Percentiles rank a stretch among this genome's conserved stretches.
phyloP scores from a whole-genome alignment of 2,797 vertebrate species.

The Ciconia nigra region DNA sequence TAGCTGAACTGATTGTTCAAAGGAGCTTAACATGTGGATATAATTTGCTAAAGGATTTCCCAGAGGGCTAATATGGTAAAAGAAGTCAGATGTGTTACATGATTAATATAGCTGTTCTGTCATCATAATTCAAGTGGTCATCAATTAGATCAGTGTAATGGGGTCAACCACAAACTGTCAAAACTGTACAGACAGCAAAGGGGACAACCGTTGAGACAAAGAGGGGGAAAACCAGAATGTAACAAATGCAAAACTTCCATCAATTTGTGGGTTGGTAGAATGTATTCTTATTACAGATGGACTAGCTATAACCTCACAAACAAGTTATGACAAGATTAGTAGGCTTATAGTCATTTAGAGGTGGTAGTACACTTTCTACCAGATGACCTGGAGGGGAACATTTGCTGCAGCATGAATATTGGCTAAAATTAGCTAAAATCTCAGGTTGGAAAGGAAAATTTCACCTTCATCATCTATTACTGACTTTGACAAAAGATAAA shows the following conservation, averaged over 20 bases:
- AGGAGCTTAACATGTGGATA: conserved; percentile 17
- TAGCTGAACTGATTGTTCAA: conserved; percentile 21
- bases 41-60: conserved; percentile 50
- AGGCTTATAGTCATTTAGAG: neutral
- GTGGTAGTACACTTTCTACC: neutral
- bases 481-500: neutral
- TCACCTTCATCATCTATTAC: neutral
- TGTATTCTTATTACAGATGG: neutral
- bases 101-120: conserved; percentile 13
- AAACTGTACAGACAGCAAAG: neutral
- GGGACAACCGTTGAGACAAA: neutral
- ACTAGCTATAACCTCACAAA: neutral
- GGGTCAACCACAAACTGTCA: neutral
- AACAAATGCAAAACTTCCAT: neutral
- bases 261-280: neutral
- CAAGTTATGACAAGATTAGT: neutral
- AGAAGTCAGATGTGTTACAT: conserved; percentile 21
- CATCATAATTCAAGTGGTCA: conserved; percentile 6
- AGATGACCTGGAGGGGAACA: neutral
- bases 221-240: neutral
- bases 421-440: neutral
- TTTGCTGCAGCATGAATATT: neutral
- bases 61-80: neutral
- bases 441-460: neutral
- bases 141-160: neutral